Percentiles rank a stretch among this genome's conserved stretches.
Conservation (phyloP, 2,113 vertebrate species). For the Gorsachius goisagi region DNA sequence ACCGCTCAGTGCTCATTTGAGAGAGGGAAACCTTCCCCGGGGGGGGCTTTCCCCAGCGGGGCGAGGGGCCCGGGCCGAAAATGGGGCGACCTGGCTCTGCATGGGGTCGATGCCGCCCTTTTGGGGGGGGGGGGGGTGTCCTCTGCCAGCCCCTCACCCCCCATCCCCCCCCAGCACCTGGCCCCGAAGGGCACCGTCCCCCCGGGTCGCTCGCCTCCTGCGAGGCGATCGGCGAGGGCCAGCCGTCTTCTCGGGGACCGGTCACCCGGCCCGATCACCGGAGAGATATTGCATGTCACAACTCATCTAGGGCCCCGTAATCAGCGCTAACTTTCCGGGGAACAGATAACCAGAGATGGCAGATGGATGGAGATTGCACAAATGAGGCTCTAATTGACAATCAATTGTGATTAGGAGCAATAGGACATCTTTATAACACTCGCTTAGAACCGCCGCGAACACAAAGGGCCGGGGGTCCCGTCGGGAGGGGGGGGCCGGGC, state of each 20-base stretch:
- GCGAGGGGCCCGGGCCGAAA: not conserved
- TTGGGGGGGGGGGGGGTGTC: too few species aligned
- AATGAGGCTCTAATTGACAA: slow-evolving; percentile 82
- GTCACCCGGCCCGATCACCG: not conserved
- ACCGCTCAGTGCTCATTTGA: too few species aligned
- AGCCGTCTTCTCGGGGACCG: not conserved
- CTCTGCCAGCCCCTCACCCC: not conserved
- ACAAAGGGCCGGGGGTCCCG: not conserved
- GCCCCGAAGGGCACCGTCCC: not conserved
- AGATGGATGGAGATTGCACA: slow-evolving; percentile 75
- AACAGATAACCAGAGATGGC: slow-evolving; percentile 75
- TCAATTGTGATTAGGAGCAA: slow-evolving; percentile 80
- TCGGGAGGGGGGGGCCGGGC: not conserved
- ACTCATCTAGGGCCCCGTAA: slow-evolving; percentile 66
- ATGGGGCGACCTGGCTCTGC: fast-evolving
- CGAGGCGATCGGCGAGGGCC: not conserved
- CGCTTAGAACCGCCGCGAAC: not conserved
- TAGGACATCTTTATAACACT: slow-evolving; percentile 71
- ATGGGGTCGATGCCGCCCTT: fast-evolving
- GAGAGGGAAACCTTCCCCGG: not conserved
- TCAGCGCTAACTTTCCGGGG: slow-evolving; percentile 57
- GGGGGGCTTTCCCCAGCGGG: not conserved
- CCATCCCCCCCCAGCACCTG: too few species aligned
- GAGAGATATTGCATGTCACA: slow-evolving; percentile 75
- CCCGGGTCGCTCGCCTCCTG: not conserved